These are phyloP conservation scores for Coracias cyanogaster DNA, from an alignment of 2,797 vertebrate species.

Conservation along the genomic window DNA sequence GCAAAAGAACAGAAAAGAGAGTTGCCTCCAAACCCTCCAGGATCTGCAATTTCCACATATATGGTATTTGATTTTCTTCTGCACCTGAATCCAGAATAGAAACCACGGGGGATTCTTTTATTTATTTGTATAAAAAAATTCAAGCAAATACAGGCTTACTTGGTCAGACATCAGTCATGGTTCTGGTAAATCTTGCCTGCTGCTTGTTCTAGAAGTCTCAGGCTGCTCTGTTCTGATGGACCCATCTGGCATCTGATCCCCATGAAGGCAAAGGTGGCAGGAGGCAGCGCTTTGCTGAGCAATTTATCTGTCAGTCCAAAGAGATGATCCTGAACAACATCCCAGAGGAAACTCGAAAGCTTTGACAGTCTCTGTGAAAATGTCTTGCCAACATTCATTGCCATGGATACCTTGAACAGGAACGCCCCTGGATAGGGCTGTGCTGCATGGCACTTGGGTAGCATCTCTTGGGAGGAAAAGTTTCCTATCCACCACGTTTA, in stretches of 20 bases:
- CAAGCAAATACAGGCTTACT: neutral
- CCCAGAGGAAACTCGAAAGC: neutral
- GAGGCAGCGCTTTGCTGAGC: neutral
- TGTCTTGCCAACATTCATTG: neutral
- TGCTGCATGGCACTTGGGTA: neutral
- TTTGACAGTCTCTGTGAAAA: neutral
- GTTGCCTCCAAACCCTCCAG: neutral
- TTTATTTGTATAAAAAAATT: neutral
- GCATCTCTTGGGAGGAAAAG: neutral
- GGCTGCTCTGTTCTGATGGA: neutral
- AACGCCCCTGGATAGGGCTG: neutral
- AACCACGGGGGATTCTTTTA: neutral
- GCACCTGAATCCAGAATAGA: neutral
- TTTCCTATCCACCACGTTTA: neutral
- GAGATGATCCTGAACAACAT: neutral
- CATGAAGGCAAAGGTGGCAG: neutral
- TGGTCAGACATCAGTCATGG: neutral
- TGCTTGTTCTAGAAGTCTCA: neutral
- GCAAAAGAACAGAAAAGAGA: neutral
- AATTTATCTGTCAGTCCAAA: neutral
- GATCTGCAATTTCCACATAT: neutral
- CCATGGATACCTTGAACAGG: neutral
- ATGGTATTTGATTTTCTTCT: neutral
- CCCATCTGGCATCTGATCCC: neutral
- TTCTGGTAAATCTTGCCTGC: neutral